phyloP scores from a whole-genome alignment of 53 echinoderm and acorn worm species.

The Apostichopus leukothele region DNA sequence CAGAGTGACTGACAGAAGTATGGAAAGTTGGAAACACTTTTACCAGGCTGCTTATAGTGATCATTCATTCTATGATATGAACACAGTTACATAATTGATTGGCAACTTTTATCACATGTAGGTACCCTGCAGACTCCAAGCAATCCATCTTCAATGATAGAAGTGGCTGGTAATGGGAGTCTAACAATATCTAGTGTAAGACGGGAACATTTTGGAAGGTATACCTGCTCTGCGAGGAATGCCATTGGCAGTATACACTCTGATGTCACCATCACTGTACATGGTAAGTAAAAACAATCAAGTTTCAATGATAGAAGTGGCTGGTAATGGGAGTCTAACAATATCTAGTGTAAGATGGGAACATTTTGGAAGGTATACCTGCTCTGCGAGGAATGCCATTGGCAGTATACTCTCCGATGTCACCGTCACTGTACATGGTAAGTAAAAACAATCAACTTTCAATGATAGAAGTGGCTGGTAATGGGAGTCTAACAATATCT shows the following conservation, averaged over 20 bases:
- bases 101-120: background rate
- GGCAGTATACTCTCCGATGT: slow-evolving; percentile 45
- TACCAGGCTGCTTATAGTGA: too few species aligned
- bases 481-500: slow-evolving; percentile 65
- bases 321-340: slow-evolving; percentile 61
- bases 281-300: slow-evolving; percentile 72
- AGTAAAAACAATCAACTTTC: slow-evolving; percentile 28
- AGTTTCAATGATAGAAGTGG: slow-evolving; percentile 63
- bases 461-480: slow-evolving; percentile 59
- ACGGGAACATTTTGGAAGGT: slow-evolving; percentile 65
- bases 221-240: slow-evolving; percentile 81
- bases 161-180: slow-evolving; percentile 68
- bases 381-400: slow-evolving; percentile 74
- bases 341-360: slow-evolving; percentile 50
- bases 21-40: too few species aligned
- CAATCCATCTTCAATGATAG: slow-evolving; percentile 58
- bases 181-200: slow-evolving; percentile 56
- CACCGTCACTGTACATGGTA: slow-evolving; percentile 52
- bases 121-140: slow-evolving; percentile 66
- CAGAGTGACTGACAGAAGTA: too few species aligned
- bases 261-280: slow-evolving; percentile 56
- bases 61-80: too few species aligned
- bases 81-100: too few species aligned
- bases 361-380: slow-evolving; percentile 70
- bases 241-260: slow-evolving; percentile 51